Conservation (phyloP, 2,888 invertebrate genomes). For the Sinodicranocentrus sp. region DNA sequence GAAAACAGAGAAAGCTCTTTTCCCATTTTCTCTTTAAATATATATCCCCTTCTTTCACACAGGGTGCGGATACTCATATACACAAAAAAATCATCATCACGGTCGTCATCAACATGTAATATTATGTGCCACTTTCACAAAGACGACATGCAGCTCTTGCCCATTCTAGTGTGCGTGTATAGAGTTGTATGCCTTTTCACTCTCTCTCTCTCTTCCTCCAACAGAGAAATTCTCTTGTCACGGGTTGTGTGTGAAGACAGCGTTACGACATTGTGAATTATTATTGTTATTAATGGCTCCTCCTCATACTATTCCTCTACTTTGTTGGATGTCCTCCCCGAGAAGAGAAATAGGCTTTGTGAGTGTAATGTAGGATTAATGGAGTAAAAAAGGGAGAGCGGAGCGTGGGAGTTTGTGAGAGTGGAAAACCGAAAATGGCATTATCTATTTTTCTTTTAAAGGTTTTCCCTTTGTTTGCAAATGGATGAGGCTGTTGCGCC, state of each 20-base stretch:
- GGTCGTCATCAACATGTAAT: slow-evolving; percentile 14
- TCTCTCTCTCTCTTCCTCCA: neutral
- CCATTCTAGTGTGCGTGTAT: slow-evolving; percentile 7
- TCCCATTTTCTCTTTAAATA: no score
- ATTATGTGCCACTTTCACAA: slow-evolving; percentile 5
- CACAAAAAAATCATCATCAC: no score
- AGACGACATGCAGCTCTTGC: slow-evolving; percentile 3
- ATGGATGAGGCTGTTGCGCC: slow-evolving; percentile 2
- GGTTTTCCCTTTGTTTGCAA: neutral
- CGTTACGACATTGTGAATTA: slow-evolving; percentile 42
- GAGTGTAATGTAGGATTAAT: slow-evolving; percentile 23
- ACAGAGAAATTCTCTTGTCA: slow-evolving; percentile 23
- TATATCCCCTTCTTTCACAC: no score
- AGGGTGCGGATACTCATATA: no score
- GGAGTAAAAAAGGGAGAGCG: slow-evolving; percentile 23
- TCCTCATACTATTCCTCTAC: neutral
- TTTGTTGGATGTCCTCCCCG: neutral
- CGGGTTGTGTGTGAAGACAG: slow-evolving; percentile 38
- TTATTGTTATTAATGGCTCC: slow-evolving; percentile 53
- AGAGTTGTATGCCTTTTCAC: neutral
- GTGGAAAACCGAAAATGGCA: no score
- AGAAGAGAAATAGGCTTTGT: no score
- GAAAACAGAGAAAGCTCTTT: no score
- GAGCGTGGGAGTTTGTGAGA: no score
- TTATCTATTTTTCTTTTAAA: neutral